Evolutionary conservation across 2,888 invertebrate genomes (phyloP).

Genomic region (Harmothoe impar): DNA sequence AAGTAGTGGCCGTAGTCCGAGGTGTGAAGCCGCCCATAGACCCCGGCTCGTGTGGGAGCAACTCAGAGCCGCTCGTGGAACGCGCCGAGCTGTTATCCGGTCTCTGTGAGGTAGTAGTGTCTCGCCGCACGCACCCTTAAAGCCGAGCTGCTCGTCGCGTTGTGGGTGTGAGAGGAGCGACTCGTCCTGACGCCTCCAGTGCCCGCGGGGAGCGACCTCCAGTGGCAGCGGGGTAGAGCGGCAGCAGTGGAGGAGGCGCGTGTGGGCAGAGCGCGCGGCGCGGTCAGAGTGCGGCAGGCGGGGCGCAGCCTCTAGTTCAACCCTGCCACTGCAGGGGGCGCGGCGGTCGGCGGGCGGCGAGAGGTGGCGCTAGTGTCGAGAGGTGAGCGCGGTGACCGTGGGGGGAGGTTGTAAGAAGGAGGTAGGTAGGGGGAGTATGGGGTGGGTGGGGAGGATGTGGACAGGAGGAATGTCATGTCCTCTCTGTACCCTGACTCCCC

Average conservation of each 20-base stretch:
- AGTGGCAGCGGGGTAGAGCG: background rate
- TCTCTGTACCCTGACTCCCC: background rate
- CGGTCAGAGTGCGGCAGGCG: constrained; percentile 28
- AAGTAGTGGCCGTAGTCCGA: background rate
- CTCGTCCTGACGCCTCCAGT: constrained; percentile 19
- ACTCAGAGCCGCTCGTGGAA: background rate
- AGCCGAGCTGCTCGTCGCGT: background rate
- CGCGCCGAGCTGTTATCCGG: constrained; percentile 40
- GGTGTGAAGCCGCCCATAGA: background rate
- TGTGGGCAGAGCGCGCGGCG: background rate
- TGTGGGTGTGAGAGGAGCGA: constrained; percentile 3
- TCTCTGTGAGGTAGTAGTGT: background rate
- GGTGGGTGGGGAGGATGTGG: background rate
- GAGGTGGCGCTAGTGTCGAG: constrained; percentile 38
- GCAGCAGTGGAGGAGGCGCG: background rate
- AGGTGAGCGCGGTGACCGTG: background rate
- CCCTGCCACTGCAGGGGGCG: constrained; percentile 24
- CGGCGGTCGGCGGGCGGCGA: constrained; percentile 21
- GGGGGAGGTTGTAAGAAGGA: background rate
- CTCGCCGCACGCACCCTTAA: background rate
- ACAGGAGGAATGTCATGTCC: constrained; percentile 20
- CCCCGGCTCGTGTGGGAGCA: background rate
- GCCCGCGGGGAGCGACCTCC: constrained; percentile 21
- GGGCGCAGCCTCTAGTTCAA: background rate
- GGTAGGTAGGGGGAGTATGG: no score